Conservation (phyloP, 2,888 invertebrate species). For the Craniophora ligustri region DNA sequence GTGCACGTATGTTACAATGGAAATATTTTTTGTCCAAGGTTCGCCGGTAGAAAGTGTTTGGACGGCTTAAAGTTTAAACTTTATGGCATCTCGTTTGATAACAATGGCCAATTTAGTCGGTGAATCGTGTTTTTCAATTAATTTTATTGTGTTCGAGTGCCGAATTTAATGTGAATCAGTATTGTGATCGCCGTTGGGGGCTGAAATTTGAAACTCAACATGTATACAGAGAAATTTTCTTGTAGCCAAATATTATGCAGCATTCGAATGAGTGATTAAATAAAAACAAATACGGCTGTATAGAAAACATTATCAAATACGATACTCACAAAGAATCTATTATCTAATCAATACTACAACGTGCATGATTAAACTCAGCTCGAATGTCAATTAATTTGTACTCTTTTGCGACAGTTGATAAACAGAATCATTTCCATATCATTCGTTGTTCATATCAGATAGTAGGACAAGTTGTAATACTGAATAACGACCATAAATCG, state of each 20-base stretch:
- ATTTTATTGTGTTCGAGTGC: conserved; percentile 40
- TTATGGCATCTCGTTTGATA: conserved; percentile 62
- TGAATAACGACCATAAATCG: conserved; percentile 43
- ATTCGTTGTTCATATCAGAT: conserved; percentile 40
- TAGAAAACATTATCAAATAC: conserved; percentile 18
- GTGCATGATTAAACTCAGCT: conserved; percentile 40
- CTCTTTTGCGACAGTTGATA: conserved; percentile 56
- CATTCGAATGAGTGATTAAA: conserved; percentile 22
- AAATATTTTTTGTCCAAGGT: conserved; percentile 66
- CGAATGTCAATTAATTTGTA: conserved; percentile 42
- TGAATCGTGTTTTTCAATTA: conserved; percentile 58
- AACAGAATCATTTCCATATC: conserved; percentile 50
- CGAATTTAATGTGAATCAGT: conserved; percentile 35
- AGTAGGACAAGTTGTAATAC: conserved; percentile 33
- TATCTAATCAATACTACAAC: conserved; percentile 47
- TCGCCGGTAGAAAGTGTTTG: conserved; percentile 70
- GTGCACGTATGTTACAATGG: conserved; percentile 70
- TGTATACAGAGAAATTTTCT: background rate
- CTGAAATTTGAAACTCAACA: background rate
- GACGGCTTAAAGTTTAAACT: conserved; percentile 63
- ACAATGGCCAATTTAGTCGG: conserved; percentile 66
- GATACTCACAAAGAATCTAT: conserved; percentile 43
- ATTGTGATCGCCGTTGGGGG: conserved; percentile 18
- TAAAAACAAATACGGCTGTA: conserved; percentile 16
- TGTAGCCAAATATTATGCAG: background rate